These are phyloP conservation scores for Ceyx erithaca DNA, from an alignment of 2,797 vertebrate species.

Conservation along the genomic window DNA sequence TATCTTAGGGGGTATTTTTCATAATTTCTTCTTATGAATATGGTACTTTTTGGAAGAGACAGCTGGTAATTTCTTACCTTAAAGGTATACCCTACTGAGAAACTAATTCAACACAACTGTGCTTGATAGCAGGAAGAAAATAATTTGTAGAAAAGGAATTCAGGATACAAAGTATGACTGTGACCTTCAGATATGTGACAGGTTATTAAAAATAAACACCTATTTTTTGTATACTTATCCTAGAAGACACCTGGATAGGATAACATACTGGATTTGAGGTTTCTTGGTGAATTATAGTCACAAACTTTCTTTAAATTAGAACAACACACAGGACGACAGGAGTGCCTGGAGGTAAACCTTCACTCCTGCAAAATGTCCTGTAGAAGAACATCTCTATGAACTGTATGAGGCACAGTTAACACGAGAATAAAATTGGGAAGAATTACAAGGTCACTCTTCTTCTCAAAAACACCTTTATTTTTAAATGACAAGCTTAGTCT, in stretches of 20 bases:
- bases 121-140: not conserved
- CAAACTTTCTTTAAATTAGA: not conserved
- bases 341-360: not conserved
- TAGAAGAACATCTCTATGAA: not conserved
- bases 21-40: not conserved
- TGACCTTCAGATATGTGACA: not conserved
- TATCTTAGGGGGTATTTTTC: not conserved
- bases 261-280: not conserved
- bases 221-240: not conserved
- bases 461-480: not conserved
- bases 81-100: not conserved
- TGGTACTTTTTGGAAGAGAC: not conserved
- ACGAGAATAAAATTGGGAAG: not conserved
- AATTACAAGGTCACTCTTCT: not conserved
- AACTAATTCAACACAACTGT: not conserved
- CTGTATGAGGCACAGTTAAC: not conserved
- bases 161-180: not conserved
- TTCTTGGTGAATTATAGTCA: not conserved
- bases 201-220: conserved; percentile 6
- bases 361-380: not conserved
- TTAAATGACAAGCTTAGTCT: not conserved
- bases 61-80: not conserved
- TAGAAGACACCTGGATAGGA: not conserved
- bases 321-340: not conserved
- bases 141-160: not conserved